Base-by-base conservation (phyloP, 2,113 vertebrate genomes). In the Equus quagga region DNA sequence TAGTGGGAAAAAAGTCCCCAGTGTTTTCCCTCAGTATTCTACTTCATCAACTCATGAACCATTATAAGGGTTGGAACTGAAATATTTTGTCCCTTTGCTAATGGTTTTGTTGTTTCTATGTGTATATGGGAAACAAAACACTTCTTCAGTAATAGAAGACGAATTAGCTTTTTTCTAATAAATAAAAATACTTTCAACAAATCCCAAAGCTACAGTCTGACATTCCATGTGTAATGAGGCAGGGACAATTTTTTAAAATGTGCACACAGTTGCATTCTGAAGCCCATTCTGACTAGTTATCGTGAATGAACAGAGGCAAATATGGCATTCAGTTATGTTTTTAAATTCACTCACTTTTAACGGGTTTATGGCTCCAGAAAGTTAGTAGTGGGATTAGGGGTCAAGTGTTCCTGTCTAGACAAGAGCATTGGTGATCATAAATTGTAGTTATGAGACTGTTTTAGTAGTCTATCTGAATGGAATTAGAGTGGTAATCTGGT, bases 331-430 rank as follows among this genome's bases (percentile, higher is more conserved):
- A 13, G 2, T 24, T 81, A 81, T 24, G 9, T 49, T 94, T 93
- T 75, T 79, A 21, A 96, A 92, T 79, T 92, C n/a, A 93, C 41
- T 95, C 82, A 56, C 54, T 67, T 88, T 82, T 87, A 94, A 73
- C 89, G 1, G 75, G 18, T 72, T 36, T 82, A 79, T 64, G 69
- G 26, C 49, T 96, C 70, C 36, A 73, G 13, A 67, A 92, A 95
- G 54, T 93, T 88, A 85, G 46, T 56, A 91, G 92, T 70, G 21
- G 26, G 31, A 83, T 92, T 92, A 87, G 79, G 70, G 92, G 21
- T 86, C 75, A 51, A 83, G 18, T 19, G 10, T 54, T 82, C 31
- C 33, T 89, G 24, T 94, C 60, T 89, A 96, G 54, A 92, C 28
- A 89, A 87, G 31, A 28, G 33, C 91, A 94, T 64, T 79, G 51